Percentiles rank a stretch among this genome's conserved stretches.
These are phyloP conservation scores for Sternarchorhynchus goeldii DNA, from an alignment of 2,797 vertebrate genomes.

Conservation along the genomic window DNA sequence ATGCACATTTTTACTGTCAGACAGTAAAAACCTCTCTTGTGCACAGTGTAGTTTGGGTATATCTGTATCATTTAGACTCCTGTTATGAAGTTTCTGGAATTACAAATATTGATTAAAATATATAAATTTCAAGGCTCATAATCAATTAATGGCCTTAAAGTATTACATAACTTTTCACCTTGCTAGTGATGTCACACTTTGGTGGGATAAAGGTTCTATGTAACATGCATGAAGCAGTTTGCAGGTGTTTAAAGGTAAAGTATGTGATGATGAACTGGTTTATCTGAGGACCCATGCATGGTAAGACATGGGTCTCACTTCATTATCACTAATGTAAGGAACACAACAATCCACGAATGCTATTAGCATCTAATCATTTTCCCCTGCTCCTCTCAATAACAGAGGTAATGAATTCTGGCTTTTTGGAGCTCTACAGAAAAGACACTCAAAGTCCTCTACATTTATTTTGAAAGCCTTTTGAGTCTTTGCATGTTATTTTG, in stretches of 20 bases:
- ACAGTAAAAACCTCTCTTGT: no score
- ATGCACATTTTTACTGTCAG: no score
- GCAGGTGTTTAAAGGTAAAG: not conserved
- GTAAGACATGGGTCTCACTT: conserved; percentile 21
- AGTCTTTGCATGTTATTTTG: not conserved
- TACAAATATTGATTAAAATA: no score
- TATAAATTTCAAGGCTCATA: no score
- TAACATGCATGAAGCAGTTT: not conserved
- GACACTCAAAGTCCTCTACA: conserved; percentile 1
- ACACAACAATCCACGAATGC: conserved; percentile 33
- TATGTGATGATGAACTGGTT: conserved; percentile 12
- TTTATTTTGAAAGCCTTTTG: conserved; percentile 7
- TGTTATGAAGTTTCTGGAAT: no score
- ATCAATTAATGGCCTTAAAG: no score
- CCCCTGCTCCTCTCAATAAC: conserved; percentile 26
- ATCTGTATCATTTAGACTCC: no score
- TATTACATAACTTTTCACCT: no score
- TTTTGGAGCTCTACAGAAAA: conserved; percentile 30
- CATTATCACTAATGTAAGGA: conserved; percentile 47
- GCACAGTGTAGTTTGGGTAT: no score
- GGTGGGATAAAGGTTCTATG: not conserved
- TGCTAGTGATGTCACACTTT: no score
- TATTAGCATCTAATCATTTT: conserved; percentile 52
- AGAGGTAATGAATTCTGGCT: conserved; percentile 40
- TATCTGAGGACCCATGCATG: conserved; percentile 20